Conservation (phyloP, 64 coral and sea anemone species). For the Montipora sp. region DNA sequence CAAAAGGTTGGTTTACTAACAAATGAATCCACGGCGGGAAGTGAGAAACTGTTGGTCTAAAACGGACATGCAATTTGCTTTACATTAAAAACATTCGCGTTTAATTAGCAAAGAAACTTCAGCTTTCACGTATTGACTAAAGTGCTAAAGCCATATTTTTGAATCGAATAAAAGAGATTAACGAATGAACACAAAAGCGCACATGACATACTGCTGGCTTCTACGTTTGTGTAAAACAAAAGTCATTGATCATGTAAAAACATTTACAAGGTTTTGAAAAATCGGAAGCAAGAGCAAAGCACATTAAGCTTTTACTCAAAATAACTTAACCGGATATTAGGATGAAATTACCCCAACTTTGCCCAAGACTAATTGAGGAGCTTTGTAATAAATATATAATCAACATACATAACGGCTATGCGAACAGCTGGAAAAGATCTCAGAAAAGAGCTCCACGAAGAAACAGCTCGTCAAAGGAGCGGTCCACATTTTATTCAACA, state of each 20-base stretch:
- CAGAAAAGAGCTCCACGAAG: not conserved
- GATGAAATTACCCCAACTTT: slow-evolving; percentile 74
- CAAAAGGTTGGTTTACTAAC: slow-evolving; percentile 5
- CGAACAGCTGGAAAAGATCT: slow-evolving; percentile 57
- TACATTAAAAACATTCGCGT: slow-evolving; percentile 75
- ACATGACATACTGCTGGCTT: slow-evolving; percentile 38
- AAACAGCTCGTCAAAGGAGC: not conserved
- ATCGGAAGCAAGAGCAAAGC: slow-evolving; percentile 64
- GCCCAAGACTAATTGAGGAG: slow-evolving; percentile 77
- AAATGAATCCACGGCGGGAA: slow-evolving; percentile 27
- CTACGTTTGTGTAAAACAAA: slow-evolving; percentile 22
- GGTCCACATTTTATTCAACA: slow-evolving; percentile 17
- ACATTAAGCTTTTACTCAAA: slow-evolving; percentile 84
- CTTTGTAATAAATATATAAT: slow-evolving; percentile 83
- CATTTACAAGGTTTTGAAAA: slow-evolving; percentile 51
- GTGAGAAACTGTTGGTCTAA: slow-evolving; percentile 34
- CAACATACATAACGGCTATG: slow-evolving; percentile 69
- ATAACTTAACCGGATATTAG: slow-evolving; percentile 86
- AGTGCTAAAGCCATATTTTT: slow-evolving; percentile 69
- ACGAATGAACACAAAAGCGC: slow-evolving; percentile 63
- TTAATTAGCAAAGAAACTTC: slow-evolving; percentile 75
- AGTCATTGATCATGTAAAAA: slow-evolving; percentile 53
- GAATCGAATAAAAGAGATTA: slow-evolving; percentile 96
- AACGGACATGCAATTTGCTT: slow-evolving; percentile 44
- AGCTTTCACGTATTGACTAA: slow-evolving; percentile 72